Evolutionary conservation across 2,888 invertebrate genomes (phyloP).

Genomic region (Pheosia tremula): DNA sequence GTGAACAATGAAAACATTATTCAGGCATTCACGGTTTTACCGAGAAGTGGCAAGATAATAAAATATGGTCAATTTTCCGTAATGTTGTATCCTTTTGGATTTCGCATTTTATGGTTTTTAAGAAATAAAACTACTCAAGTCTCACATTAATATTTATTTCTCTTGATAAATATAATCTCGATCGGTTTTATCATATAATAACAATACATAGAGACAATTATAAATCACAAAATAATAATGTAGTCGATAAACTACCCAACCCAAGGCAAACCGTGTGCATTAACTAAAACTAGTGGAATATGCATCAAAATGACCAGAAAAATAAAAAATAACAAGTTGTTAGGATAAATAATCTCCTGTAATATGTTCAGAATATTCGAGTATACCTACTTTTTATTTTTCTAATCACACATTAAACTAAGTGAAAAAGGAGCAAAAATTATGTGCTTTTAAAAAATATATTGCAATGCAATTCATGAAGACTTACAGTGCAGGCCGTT

Average conservation of each 20-base stretch:
- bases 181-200: conserved; percentile 47
- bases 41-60: neutral
- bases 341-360: conserved; percentile 28
- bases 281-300: conserved; percentile 50
- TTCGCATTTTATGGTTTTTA: conserved; percentile 2
- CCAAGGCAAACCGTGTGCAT: conserved; percentile 34
- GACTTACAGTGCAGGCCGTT: too few species aligned
- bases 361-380: conserved; percentile 19
- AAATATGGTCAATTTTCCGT: too few species aligned
- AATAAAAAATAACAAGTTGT: conserved; percentile 26
- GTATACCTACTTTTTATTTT: conserved; percentile 28
- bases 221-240: conserved; percentile 29
- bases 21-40: too few species aligned
- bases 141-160: conserved; percentile 52
- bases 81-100: neutral
- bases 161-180: conserved; percentile 67
- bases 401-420: conserved; percentile 28
- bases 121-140: conserved; percentile 24
- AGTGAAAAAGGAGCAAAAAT: conserved; percentile 20
- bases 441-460: conserved; percentile 13
- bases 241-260: conserved; percentile 37
- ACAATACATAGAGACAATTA: conserved; percentile 18
- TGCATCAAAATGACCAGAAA: conserved; percentile 32
- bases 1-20: neutral
- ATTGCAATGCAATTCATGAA: conserved; percentile 7